phyloP scores from a whole-genome alignment of 2,113 vertebrate genomes.

The Vireo altiloquus region DNA sequence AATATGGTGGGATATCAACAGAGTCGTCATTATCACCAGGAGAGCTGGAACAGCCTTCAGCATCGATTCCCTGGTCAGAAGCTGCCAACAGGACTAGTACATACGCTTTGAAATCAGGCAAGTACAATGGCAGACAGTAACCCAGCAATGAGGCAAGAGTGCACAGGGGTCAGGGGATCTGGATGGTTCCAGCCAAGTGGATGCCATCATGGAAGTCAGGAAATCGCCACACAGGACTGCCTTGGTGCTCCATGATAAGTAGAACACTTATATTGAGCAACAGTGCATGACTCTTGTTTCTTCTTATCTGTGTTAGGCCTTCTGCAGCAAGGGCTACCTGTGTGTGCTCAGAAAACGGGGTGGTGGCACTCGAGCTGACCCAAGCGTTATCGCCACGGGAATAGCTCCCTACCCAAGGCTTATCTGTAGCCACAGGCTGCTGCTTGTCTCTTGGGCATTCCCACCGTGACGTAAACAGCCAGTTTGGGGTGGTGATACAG shows the following conservation, averaged over 20 bases:
- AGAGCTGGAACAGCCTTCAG: not conserved
- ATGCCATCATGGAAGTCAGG: not conserved
- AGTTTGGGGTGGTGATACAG: rapidly evolving
- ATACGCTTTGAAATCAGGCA: rapidly evolving
- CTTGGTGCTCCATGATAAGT: rapidly evolving
- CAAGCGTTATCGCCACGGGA: rapidly evolving
- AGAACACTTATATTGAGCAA: not conserved
- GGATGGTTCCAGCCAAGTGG: not conserved
- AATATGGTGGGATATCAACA: not conserved
- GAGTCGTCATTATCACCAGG: rapidly evolving
- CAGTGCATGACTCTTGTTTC: rapidly evolving
- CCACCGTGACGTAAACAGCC: rapidly evolving
- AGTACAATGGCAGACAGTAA: rapidly evolving
- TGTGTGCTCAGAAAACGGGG: rapidly evolving
- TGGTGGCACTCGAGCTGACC: rapidly evolving
- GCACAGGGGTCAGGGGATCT: rapidly evolving
- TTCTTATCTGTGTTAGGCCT: not conserved
- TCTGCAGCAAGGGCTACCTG: rapidly evolving
- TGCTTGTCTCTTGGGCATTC: not conserved
- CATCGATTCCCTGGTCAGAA: not conserved
- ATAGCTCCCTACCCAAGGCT: not conserved
- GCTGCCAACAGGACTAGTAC: rapidly evolving
- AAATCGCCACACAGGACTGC: not conserved
- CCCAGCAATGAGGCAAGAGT: rapidly evolving
- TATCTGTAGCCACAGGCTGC: not conserved